A percentile compares a stretch with the other conserved stretches of the same genome.
phyloP scores from a whole-genome alignment of 2,888 invertebrate genomes.

The Athetis lepigone region DNA sequence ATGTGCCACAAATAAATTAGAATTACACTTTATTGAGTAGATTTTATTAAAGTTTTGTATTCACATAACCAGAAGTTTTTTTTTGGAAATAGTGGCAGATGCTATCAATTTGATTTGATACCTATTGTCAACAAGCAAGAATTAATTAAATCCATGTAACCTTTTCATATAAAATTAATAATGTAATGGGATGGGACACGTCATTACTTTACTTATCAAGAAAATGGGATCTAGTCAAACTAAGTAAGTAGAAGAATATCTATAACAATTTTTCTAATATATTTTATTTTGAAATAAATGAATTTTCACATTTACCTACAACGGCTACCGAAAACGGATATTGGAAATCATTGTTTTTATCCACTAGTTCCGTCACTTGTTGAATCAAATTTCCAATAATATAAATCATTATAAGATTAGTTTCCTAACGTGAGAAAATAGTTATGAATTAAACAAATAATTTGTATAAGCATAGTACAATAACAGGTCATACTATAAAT shows the following conservation, averaged over 20 bases:
- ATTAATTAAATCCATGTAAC: constrained; percentile 8
- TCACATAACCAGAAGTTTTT: not conserved
- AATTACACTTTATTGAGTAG: constrained; percentile 1
- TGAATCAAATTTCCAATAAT: not conserved
- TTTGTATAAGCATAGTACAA: not conserved
- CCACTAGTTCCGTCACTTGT: not conserved
- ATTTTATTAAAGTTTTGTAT: constrained; percentile 17
- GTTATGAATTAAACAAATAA: not conserved
- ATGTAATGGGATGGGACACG: constrained; percentile 14
- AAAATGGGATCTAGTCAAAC: constrained; percentile 20
- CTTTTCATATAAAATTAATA: constrained; percentile 31
- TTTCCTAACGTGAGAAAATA: not conserved
- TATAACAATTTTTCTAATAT: constrained; percentile 1
- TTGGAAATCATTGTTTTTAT: not conserved
- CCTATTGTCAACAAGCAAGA: constrained; percentile 12
- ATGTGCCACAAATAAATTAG: constrained; percentile 11
- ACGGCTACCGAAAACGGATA: not conserved
- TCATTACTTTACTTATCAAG: constrained; percentile 30
- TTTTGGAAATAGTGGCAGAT: not conserved
- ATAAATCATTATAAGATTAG: not conserved
- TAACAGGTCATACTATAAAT: too few species aligned
- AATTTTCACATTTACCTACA: not conserved
- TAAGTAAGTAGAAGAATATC: constrained; percentile 13
- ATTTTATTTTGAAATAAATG: not conserved
- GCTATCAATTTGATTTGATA: constrained; percentile 22